These are phyloP conservation scores for Acanthurus lineatus DNA, from an alignment of 2,797 vertebrate genomes.

Conservation along the genomic window DNA sequence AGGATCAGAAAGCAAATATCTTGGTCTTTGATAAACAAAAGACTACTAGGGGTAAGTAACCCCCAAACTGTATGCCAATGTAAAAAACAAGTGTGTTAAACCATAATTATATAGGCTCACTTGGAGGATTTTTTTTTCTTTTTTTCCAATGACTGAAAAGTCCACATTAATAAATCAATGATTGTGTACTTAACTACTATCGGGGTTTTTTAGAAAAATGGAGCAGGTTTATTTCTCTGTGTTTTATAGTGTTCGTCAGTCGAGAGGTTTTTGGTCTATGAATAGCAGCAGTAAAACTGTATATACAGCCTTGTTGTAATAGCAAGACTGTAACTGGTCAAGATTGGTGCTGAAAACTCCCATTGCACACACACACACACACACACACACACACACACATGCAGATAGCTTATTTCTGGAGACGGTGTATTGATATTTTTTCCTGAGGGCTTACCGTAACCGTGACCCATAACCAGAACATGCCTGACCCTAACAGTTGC, in stretches of 20 bases:
- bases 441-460: conserved; percentile 11
- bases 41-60: conserved; percentile 33
- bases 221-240: conserved; percentile 63
- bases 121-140: too few relatives aligned
- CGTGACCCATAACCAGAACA: conserved; percentile 47
- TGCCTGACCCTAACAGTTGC: conserved; percentile 27
- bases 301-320: conserved; percentile 30
- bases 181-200: conserved; percentile 33
- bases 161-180: conserved; percentile 70
- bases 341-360: conserved; percentile 44
- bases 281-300: conserved; percentile 67
- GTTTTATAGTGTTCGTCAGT: conserved; percentile 56
- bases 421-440: conserved; percentile 10
- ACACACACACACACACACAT: conserved; percentile 5
- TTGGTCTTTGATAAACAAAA: conserved; percentile 49
- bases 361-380: not conserved
- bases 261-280: conserved; percentile 41
- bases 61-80: conserved; percentile 49
- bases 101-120: conserved; percentile 61
- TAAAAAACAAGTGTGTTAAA: conserved; percentile 70
- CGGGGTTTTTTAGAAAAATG: conserved; percentile 57
- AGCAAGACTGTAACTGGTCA: conserved; percentile 36
- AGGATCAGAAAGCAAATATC: conserved; percentile 38
- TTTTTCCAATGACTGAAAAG: conserved; percentile 49
- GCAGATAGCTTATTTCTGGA: conserved; percentile 38